Evolutionary conservation across 2,113 vertebrate genomes (phyloP).

Genomic region (Austrofundulus limnaeus): DNA sequence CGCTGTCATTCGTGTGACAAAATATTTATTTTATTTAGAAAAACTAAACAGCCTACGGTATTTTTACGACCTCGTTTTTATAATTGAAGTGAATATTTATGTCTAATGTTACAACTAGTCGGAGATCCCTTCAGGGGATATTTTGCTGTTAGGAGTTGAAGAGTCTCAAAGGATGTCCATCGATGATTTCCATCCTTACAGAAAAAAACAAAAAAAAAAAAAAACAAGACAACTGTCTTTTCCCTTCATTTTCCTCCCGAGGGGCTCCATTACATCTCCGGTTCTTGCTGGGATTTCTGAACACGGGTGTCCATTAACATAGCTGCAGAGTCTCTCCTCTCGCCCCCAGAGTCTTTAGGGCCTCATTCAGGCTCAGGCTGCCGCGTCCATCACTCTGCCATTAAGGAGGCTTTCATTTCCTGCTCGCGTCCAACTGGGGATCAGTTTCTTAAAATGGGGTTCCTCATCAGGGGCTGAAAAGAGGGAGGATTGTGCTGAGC

Average conservation of each 20-base stretch:
- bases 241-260: slow-evolving; percentile 58
- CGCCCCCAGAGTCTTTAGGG: slow-evolving; percentile 60
- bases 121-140: too few species aligned
- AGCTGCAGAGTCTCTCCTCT: slow-evolving; percentile 51
- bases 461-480: slow-evolving; percentile 99
- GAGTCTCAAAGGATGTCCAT: slow-evolving; percentile 39
- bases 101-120: too few species aligned
- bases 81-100: too few species aligned
- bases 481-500: slow-evolving; percentile 98
- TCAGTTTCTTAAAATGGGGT: slow-evolving; percentile 99
- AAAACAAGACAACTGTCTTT: slow-evolving; percentile 30
- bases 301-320: slow-evolving; percentile 60
- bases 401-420: slow-evolving; percentile 63
- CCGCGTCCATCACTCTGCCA: slow-evolving; percentile 59
- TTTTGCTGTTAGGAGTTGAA: slow-evolving; percentile 17
- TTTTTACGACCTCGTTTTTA: too few species aligned
- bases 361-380: slow-evolving; percentile 57
- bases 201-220: slow-evolving; percentile 6
- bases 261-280: slow-evolving; percentile 64
- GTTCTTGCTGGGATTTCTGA: slow-evolving; percentile 62
- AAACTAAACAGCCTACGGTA: too few species aligned
- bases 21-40: too few species aligned
- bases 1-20: too few species aligned
- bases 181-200: slow-evolving; percentile 38
- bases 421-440: slow-evolving; percentile 84